Evolutionary conservation across 2,888 invertebrate species (phyloP).

Genomic region (Glyphotaelius pellucidus): DNA sequence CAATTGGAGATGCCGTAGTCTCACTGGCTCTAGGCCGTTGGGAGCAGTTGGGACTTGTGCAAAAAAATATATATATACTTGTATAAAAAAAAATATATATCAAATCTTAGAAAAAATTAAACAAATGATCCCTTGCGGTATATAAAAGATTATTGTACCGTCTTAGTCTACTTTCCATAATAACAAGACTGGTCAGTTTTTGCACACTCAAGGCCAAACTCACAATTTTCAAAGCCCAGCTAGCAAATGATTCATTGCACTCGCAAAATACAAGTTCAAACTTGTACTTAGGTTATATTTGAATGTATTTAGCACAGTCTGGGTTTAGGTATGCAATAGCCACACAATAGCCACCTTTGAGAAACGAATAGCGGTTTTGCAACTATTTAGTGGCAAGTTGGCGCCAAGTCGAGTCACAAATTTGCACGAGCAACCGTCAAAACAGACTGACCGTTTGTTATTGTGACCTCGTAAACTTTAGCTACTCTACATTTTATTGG

Average conservation of each 20-base stretch:
- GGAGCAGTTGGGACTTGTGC: too few species aligned
- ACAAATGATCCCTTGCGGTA: too few species aligned
- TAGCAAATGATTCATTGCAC: not conserved
- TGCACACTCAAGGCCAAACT: too few species aligned
- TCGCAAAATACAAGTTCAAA: not conserved
- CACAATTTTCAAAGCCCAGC: too few species aligned
- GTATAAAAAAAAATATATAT: too few species aligned
- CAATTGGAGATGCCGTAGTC: too few species aligned
- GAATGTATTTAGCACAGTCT: not conserved
- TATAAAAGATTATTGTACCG: too few species aligned
- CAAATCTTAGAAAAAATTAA: too few species aligned
- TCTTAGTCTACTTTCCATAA: not conserved
- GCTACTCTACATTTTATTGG: not conserved
- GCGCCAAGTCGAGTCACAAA: not conserved
- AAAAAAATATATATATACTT: too few species aligned
- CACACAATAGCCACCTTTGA: not conserved
- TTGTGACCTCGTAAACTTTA: not conserved
- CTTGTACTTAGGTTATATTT: not conserved
- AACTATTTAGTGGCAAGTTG: not conserved
- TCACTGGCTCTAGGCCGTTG: too few species aligned
- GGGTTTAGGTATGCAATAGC: not conserved
- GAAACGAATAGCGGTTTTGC: constrained; percentile 2
- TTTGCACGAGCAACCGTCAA: not conserved
- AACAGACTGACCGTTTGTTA: not conserved
- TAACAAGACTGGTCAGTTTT: not conserved